Evolutionary conservation across 2,888 invertebrate species (phyloP).

Genomic region (Pecten maximus): DNA sequence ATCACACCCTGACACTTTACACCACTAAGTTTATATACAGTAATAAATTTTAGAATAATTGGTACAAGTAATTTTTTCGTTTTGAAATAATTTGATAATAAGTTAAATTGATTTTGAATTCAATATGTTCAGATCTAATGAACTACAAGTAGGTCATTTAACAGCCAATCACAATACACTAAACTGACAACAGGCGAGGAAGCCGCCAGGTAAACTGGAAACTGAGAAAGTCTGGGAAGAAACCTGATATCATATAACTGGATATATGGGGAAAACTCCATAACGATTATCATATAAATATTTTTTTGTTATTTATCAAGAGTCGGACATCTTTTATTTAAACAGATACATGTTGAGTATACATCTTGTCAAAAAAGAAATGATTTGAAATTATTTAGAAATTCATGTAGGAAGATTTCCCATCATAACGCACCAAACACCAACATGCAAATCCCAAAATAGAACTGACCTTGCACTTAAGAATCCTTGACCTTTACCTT

Average conservation of each 20-base stretch:
- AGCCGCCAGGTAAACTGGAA: background rate
- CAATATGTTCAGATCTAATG: background rate
- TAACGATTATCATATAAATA: background rate
- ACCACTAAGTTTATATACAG: background rate
- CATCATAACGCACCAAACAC: background rate
- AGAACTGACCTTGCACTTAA: constrained; percentile 4
- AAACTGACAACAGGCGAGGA: background rate
- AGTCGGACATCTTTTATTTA: background rate
- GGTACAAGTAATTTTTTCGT: background rate
- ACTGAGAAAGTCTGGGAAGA: background rate
- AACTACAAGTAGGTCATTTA: background rate
- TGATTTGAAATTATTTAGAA: background rate
- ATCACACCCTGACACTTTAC: background rate
- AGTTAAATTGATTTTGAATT: background rate
- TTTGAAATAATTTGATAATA: background rate
- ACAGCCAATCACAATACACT: background rate
- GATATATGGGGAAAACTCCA: background rate
- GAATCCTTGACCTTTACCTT: background rate
- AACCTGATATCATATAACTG: no score
- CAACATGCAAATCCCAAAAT: constrained; percentile 2
- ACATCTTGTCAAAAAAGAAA: background rate
- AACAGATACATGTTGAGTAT: background rate
- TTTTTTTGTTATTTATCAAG: background rate
- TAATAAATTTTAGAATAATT: background rate
- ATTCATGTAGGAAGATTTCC: background rate